Percentiles rank a stretch among this genome's conserved stretches.
phyloP scores from a whole-genome alignment of 1,140 invertebrate species.

The Saccostrea cuccullata region DNA sequence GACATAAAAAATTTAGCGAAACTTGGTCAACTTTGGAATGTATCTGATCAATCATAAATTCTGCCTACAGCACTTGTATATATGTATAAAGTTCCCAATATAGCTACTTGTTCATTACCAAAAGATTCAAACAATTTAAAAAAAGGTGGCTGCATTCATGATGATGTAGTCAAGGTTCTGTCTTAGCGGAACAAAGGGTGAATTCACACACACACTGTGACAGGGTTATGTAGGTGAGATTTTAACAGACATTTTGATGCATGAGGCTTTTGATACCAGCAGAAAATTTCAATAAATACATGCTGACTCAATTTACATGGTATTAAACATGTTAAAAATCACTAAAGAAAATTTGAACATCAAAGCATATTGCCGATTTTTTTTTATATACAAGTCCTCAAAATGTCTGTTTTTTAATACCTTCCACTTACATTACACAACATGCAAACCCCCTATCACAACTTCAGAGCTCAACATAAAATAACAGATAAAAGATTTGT shows the following conservation, averaged over 20 bases:
- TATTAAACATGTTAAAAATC: no score
- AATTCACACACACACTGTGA: constrained; percentile 27
- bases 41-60: no score
- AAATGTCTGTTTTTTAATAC: constrained; percentile 16
- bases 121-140: no score
- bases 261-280: neutral
- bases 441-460: constrained; percentile 38
- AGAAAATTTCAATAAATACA: neutral
- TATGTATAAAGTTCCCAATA: no score
- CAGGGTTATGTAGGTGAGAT: constrained; percentile 24
- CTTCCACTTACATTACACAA: constrained; percentile 41
- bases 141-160: no score
- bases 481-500: neutral
- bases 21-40: no score
- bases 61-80: no score
- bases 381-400: neutral
- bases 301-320: neutral
- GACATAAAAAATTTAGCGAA: no score
- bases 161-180: no score
- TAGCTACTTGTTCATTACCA: no score
- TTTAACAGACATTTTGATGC: constrained; percentile 5
- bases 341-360: no score
- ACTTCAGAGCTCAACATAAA: neutral
- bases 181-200: neutral
- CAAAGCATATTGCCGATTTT: no score